Percentiles rank a stretch among this genome's conserved stretches.
These are phyloP conservation scores for Pantherophis vulpinus DNA, from an alignment of 2,797 vertebrate genomes.

Conservation along the genomic window DNA sequence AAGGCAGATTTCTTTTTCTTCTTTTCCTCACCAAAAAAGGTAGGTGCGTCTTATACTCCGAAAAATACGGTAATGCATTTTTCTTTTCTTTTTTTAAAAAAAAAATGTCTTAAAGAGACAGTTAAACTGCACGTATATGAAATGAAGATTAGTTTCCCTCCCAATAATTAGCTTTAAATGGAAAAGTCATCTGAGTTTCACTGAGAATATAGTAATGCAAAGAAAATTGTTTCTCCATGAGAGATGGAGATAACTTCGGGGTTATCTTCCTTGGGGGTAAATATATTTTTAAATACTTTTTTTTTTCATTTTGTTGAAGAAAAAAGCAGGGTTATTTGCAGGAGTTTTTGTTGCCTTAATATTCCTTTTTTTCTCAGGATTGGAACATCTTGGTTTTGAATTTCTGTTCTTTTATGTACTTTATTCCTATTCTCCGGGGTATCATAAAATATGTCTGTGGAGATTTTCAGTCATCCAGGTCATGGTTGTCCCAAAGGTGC, in stretches of 20 bases:
- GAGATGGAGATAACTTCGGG: background rate
- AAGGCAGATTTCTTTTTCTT: no score
- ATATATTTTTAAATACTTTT: background rate
- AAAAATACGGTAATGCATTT: background rate
- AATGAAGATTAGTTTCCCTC: background rate
- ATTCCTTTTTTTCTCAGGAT: background rate
- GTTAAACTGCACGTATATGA: constrained; percentile 3
- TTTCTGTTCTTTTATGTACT: background rate
- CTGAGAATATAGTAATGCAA: background rate
- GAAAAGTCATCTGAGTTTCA: background rate
- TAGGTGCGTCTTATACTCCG: no score
- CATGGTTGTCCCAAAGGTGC: background rate
- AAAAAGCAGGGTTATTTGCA: background rate
- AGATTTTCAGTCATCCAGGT: background rate
- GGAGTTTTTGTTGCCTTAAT: background rate
- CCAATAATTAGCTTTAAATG: background rate
- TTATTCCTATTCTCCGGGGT: background rate
- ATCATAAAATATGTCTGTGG: background rate
- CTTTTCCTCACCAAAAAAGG: no score
- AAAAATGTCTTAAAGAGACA: background rate
- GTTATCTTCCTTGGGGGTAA: background rate
- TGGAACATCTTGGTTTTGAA: background rate
- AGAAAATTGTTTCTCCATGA: background rate
- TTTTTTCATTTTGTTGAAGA: background rate
- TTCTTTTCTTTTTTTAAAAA: background rate